phyloP scores from a whole-genome alignment of 2,113 vertebrate species.

The Anarhynchus alexandrinus region DNA sequence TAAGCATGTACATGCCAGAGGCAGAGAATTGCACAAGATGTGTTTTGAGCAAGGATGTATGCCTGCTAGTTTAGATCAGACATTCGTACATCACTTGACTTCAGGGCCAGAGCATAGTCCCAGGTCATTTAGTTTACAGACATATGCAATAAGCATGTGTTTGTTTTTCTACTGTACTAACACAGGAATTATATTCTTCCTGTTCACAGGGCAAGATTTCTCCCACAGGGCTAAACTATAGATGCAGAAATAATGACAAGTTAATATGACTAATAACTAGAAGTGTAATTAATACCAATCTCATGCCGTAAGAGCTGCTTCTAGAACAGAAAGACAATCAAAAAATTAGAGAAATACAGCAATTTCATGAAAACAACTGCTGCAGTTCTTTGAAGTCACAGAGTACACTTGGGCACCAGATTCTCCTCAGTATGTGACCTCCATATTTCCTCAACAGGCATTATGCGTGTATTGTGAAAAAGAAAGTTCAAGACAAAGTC shows the following conservation, averaged over 20 bases:
- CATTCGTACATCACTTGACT: not conserved
- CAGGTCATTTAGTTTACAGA: not conserved
- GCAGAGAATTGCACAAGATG: fast-evolving
- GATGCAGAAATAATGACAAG: not conserved
- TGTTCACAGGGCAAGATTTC: not conserved
- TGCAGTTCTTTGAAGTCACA: not conserved
- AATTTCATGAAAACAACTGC: not conserved
- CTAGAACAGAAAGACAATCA: not conserved
- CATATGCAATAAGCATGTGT: fast-evolving
- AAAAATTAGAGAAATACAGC: not conserved
- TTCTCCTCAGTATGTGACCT: not conserved
- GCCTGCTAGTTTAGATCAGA: not conserved
- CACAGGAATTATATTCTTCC: not conserved
- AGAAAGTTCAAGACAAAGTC: not conserved
- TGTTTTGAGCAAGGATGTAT: not conserved
- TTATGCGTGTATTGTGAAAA: not conserved
- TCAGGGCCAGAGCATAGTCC: not conserved
- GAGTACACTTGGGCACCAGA: not conserved
- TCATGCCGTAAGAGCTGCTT: not conserved
- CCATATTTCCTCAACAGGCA: not conserved
- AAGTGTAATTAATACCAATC: not conserved
- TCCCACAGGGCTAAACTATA: not conserved
- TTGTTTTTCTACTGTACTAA: not conserved
- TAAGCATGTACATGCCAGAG: fast-evolving
- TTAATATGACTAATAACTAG: not conserved